Evolutionary conservation across 2,888 invertebrate species (phyloP).

Genomic region (Agrochola lychnidis): DNA sequence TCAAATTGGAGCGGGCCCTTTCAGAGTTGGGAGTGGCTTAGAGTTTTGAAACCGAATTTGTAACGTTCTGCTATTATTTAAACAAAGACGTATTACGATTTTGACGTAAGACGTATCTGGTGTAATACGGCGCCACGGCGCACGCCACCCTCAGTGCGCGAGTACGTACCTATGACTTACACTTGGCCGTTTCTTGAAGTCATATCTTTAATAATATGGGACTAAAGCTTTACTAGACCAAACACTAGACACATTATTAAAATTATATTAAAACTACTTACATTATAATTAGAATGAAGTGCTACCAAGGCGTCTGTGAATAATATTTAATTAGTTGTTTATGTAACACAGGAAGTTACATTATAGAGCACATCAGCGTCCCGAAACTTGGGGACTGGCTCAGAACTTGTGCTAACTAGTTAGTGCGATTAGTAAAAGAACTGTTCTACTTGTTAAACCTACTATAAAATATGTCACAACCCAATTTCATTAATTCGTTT

Average conservation of each 20-base stretch:
- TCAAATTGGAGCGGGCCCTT: background rate
- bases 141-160: background rate
- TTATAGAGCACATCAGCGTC: conserved; percentile 58
- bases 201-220: conserved; percentile 23
- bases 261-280: conserved; percentile 32
- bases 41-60: background rate
- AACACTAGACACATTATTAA: conserved; percentile 13
- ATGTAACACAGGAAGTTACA: conserved; percentile 51
- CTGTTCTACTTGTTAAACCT: conserved; percentile 14
- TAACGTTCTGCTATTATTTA: background rate
- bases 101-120: background rate
- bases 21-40: background rate
- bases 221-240: conserved; percentile 21
- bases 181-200: conserved; percentile 4
- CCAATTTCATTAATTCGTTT: background rate
- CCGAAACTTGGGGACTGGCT: conserved; percentile 47
- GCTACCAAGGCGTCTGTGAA: conserved; percentile 30
- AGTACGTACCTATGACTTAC: background rate
- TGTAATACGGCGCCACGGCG: no score
- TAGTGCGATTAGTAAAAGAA: conserved; percentile 50
- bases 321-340: conserved; percentile 56
- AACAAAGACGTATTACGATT: background rate
- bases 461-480: conserved; percentile 29
- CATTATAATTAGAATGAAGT: conserved; percentile 47
- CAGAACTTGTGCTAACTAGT: conserved; percentile 50